Conservation (phyloP, 2,888 invertebrate genomes). For the Malacosoma neustria region DNA sequence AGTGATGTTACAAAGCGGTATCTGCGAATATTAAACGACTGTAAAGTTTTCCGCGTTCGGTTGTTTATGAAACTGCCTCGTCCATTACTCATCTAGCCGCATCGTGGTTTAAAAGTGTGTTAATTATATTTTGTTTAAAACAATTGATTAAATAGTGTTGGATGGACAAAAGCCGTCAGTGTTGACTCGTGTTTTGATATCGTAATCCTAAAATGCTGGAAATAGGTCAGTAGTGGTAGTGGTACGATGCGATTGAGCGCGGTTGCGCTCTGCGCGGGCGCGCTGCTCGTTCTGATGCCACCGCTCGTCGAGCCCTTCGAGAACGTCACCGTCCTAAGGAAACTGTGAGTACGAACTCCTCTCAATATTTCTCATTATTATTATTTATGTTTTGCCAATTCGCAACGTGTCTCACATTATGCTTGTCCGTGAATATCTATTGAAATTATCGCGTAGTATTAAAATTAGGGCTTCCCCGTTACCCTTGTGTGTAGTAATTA, state of each 20-base stretch:
- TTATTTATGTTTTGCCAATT: too few relatives aligned
- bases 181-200: neutral
- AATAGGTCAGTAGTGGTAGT: neutral
- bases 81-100: neutral
- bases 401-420: too few relatives aligned
- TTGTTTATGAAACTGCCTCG: too few relatives aligned
- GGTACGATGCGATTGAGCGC: constrained; percentile 1
- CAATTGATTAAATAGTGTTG: neutral
- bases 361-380: too few relatives aligned
- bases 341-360: constrained; percentile 35
- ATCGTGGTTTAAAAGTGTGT: neutral
- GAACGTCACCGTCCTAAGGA: constrained; percentile 30
- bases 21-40: too few relatives aligned
- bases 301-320: constrained; percentile 10
- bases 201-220: neutral
- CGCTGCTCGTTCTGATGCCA: constrained; percentile 6
- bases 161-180: neutral
- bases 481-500: too few relatives aligned
- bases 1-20: too few relatives aligned
- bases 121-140: neutral
- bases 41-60: too few relatives aligned
- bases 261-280: constrained; percentile 4
- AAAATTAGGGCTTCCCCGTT: too few relatives aligned
- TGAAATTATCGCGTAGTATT: too few relatives aligned
- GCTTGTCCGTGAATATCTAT: too few relatives aligned